A percentile compares a stretch with the other conserved stretches of the same genome.
phyloP scores from a whole-genome alignment of 2,113 vertebrate genomes.

The Cottus gobio region DNA sequence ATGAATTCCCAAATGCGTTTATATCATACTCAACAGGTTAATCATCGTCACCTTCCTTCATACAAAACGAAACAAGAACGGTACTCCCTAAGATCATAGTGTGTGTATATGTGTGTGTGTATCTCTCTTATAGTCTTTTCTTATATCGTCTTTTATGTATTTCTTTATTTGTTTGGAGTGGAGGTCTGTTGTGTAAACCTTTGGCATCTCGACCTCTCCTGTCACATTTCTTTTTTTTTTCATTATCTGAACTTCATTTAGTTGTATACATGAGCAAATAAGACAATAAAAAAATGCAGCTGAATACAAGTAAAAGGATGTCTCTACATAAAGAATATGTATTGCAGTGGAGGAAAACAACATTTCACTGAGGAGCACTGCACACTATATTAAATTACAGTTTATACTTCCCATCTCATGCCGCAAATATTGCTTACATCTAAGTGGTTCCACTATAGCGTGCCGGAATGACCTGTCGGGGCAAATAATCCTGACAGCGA shows the following conservation, averaged over 20 bases:
- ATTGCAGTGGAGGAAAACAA: slow-evolving; percentile 17
- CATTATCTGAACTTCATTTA: neutral
- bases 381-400: slow-evolving; percentile 43
- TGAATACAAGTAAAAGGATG: slow-evolving; percentile 10
- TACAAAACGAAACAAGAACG: neutral
- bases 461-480: slow-evolving; percentile 17
- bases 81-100: neutral
- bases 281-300: neutral
- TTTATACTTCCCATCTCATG: slow-evolving; percentile 31
- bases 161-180: neutral
- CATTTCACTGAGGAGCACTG: slow-evolving; percentile 21
- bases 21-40: neutral
- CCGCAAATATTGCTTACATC: slow-evolving; percentile 35
- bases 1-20: neutral
- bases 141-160: too few relatives aligned
- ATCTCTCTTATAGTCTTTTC: too few relatives aligned
- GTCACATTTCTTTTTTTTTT: neutral
- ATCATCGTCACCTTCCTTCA: neutral
- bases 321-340: slow-evolving; percentile 22
- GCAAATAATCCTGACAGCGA: slow-evolving; percentile 31
- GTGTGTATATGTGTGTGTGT: too few relatives aligned
- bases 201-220: neutral
- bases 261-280: neutral
- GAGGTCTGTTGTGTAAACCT: neutral
- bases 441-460: slow-evolving; percentile 34